Evolutionary conservation across 2,888 invertebrate genomes (phyloP).

Genomic region (Laspeyria flexula): DNA sequence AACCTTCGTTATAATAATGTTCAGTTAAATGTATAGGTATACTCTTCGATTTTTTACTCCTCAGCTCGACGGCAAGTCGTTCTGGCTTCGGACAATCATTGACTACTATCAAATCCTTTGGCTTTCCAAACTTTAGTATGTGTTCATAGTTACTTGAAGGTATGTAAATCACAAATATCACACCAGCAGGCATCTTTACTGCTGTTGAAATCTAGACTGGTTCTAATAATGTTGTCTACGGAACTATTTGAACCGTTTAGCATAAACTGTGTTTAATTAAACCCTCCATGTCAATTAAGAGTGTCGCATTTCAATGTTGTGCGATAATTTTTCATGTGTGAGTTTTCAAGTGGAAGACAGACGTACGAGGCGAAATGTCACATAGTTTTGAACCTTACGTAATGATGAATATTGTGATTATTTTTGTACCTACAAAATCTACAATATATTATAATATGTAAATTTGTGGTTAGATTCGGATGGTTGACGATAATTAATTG

Average conservation of each 20-base stretch:
- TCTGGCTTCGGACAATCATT: slow-evolving; percentile 59
- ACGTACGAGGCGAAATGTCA: too few species aligned
- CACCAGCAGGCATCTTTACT: slow-evolving; percentile 84
- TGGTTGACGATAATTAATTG: too few species aligned
- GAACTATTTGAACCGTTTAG: slow-evolving; percentile 33
- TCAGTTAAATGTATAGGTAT: slow-evolving; percentile 77
- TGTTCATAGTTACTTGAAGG: slow-evolving; percentile 90
- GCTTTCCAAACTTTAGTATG: slow-evolving; percentile 82
- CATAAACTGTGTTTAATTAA: slow-evolving; percentile 52
- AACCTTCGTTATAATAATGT: slow-evolving; percentile 69
- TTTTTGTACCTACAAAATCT: too few species aligned
- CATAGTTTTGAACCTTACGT: too few species aligned
- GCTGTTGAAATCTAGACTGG: not conserved
- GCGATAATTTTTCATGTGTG: not conserved
- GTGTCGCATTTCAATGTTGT: slow-evolving; percentile 9
- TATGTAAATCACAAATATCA: slow-evolving; percentile 89
- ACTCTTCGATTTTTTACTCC: slow-evolving; percentile 69
- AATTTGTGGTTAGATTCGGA: too few species aligned
- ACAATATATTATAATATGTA: too few species aligned
- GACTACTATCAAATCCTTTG: slow-evolving; percentile 61
- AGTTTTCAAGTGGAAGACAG: not conserved
- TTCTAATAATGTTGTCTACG: slow-evolving; percentile 23
- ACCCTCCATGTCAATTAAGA: slow-evolving; percentile 48
- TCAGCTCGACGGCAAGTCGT: slow-evolving; percentile 68
- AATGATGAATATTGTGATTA: too few species aligned